Evolutionary conservation across 2,797 vertebrate genomes (phyloP), one percentile per base, ranked within the genome.

Genomic region (Ctenosaura bakeri): DNA sequence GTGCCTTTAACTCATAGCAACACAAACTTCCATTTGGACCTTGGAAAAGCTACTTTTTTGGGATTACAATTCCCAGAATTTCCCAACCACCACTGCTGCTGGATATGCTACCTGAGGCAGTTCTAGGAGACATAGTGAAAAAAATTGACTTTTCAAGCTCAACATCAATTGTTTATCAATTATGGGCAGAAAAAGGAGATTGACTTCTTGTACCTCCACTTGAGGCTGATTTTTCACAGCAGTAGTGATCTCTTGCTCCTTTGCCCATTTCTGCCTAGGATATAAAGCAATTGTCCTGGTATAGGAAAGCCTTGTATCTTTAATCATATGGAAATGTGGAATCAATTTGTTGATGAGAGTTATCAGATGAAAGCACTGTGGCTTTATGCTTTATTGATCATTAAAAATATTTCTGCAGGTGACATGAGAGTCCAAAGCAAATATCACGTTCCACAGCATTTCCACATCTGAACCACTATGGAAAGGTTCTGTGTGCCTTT

Each of bases 331-430:
- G 90, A 96, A 96, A 96, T 90, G 78, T 4, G 64, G 87, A 91
- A 95, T 95, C 93, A 92, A 88, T 96, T 93, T 94, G 80, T 94
- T 95, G 89, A 94, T 91, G 66, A 96, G 89, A 74, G 90, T 85
- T 77, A 80, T 92, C 83, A 94, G 92, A 90, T 91, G 93, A 95
- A 96, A 92, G 12, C 93, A 92, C 89, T 76, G 86, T 95, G 88
- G 77, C 50, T 94, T 95, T 93, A 82, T 89, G 94, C 90, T 93
- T n/a, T 6, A 91, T 91, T 90, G 92, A 96, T 96, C 91, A 94
- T 96, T 96, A 95, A 96, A 94, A 95, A 92, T 94, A 88, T 93
- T 94, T 94, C 92, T 94, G 64, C 56, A 89, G 84, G 84, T 83
- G 74, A 83, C 94, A 85, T 93, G 69, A 18, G 78, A 93, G 92